Evolutionary conservation across 2,113 vertebrate species (phyloP).

Genomic region (Pelecanoides urinatrix): DNA sequence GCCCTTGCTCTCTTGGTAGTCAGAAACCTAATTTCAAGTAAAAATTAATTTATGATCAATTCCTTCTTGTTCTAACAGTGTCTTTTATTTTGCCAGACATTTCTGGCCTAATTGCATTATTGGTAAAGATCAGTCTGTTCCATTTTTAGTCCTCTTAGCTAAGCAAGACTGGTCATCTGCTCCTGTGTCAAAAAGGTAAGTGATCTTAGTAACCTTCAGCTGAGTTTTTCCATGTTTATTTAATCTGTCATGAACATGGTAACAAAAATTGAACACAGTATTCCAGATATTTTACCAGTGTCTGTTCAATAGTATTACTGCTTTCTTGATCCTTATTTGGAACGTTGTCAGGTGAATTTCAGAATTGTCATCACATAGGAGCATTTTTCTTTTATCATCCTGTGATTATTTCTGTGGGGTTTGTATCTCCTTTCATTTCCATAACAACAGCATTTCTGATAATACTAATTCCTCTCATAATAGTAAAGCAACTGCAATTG

Average conservation of each 20-base stretch:
- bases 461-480: neutral
- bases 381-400: neutral
- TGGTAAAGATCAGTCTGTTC: neutral
- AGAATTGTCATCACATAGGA: neutral
- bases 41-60: neutral
- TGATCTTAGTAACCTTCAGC: neutral
- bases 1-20: neutral
- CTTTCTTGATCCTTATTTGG: neutral
- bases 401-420: neutral
- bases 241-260: neutral
- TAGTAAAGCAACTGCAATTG: neutral
- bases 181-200: neutral
- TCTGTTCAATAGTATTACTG: neutral
- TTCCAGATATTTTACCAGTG: neutral
- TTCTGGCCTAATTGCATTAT: neutral
- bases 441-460: neutral
- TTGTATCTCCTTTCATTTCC: neutral
- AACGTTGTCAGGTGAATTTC: neutral
- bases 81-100: neutral
- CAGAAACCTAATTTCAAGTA: neutral
- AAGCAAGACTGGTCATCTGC: neutral
- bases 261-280: neutral
- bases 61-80: neutral
- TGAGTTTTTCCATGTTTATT: neutral
- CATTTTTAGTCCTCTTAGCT: neutral